Evolutionary conservation across 2,888 invertebrate species (phyloP).

Genomic region (Pachydiplax longipennis): DNA sequence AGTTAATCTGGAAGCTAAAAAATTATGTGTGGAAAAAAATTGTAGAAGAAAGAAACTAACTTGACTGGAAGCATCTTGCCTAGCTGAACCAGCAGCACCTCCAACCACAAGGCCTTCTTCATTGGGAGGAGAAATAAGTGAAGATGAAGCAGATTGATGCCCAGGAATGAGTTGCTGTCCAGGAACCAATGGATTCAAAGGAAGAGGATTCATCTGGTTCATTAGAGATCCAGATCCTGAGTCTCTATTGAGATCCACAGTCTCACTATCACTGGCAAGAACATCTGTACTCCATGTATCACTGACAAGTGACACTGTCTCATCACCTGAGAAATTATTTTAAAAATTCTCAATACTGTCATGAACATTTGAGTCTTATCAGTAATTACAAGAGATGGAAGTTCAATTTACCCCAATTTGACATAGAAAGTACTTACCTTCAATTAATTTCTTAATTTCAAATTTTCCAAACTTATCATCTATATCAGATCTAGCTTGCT

Average conservation of each 20-base stretch:
- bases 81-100: neutral
- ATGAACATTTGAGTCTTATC: neutral
- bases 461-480: slow-evolving; percentile 99
- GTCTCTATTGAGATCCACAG: slow-evolving; percentile 69
- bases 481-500: slow-evolving; percentile 81
- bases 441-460: slow-evolving; percentile 79
- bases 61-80: slow-evolving; percentile 20
- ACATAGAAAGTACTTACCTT: slow-evolving; percentile 57
- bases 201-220: neutral
- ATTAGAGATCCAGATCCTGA: slow-evolving; percentile 4
- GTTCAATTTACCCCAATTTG: no score
- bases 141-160: neutral
- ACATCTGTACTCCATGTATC: slow-evolving; percentile 99
- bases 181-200: neutral
- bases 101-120: slow-evolving; percentile 9
- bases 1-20: no score
- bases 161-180: neutral
- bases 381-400: no score
- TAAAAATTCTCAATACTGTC: neutral
- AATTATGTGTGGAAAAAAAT: neutral
- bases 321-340: slow-evolving; percentile 76
- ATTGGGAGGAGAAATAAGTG: neutral
- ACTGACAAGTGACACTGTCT: slow-evolving; percentile 95
- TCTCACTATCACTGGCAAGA: slow-evolving; percentile 94
- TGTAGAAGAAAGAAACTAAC: neutral